Base-by-base conservation (phyloP, 1,140 invertebrate genomes). In the Camponotus vicinus region DNA sequence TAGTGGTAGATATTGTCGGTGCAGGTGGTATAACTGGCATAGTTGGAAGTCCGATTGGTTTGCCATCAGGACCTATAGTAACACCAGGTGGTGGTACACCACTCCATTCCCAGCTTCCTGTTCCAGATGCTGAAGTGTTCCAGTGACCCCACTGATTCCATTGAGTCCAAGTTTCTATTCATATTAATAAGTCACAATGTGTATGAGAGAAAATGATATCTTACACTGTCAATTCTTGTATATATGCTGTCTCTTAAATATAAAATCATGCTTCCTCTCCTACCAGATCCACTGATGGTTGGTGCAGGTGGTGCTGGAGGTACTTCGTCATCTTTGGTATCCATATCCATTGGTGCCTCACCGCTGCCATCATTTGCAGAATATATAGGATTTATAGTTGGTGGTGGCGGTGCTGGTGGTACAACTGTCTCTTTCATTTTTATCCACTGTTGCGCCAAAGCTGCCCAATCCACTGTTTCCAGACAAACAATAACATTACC, bases 401-500 rank as follows among this genome's bases (percentile, higher is more conserved):
- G 96, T 86, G 94, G 94, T 27, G 95, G 94, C 21, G 96, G 96
- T 84, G 95, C 95, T 63, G 96, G 95, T 27, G 96, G 96, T 2
- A 96, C 96, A 57, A 95, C 95, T 21, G 96, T 96, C 93, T 98
- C 98, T 92, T 99, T 98, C 98, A 99, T 99, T 93, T 98, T 97
- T 86, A 99, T 99, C 99, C 99, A 99, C 96, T 99, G 98, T 92
- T 99, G 98, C 21, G 99, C 98, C 88, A 99, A 95, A 76, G 98
- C 97, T 45, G 98, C 98, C 98, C 99, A 99, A 94, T 99, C 98
- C 76, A 99, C 98, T 96, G 92, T 73, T 42, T 94, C 94, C 89
- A 88, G 83, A 88, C 57, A 76, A 78, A 79, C 6, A 42, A 69
- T 40, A 1, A 49, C 3, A 27, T 27, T 27, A 27, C 27, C 27